Evolutionary conservation across 2,888 invertebrate genomes (phyloP).

Genomic region (Empis stercorea): DNA sequence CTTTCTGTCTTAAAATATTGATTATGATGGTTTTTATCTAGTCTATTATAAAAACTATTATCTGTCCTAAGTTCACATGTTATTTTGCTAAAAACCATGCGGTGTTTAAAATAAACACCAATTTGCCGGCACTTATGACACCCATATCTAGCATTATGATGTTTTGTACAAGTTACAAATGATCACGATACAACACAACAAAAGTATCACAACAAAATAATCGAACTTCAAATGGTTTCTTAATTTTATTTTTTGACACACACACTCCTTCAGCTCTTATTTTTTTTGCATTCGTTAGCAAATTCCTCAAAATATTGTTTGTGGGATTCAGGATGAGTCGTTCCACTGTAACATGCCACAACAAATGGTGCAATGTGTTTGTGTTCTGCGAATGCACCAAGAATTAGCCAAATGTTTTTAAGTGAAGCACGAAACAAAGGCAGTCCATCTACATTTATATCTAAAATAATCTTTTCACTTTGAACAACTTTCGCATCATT

Average conservation of each 20-base stretch:
- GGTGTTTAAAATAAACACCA: conserved; percentile 1
- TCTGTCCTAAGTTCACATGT: conserved; percentile 2
- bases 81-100: neutral
- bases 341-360: conserved; percentile 3
- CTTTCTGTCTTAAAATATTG: conserved; percentile 3
- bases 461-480: conserved; percentile 1
- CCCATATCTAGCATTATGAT: conserved; percentile 2
- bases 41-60: conserved; percentile 5
- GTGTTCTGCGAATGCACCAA: conserved; percentile 2
- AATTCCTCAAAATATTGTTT: conserved; percentile 4
- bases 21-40: conserved; percentile 2
- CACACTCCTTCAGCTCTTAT: neutral
- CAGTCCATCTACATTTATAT: conserved; percentile 8
- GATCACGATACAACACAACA: no score
- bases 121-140: conserved; percentile 2
- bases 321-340: neutral
- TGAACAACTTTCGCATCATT: neutral
- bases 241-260: neutral
- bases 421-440: conserved; percentile 5
- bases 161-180: conserved; percentile 3
- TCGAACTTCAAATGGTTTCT: conserved; percentile 2
- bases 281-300: conserved; percentile 1
- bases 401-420: conserved; percentile 5
- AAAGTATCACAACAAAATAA: conserved; percentile 4
- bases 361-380: conserved; percentile 2